These are phyloP conservation scores for Vidua macroura DNA, from an alignment of 2,113 vertebrate genomes.

Conservation along the genomic window DNA sequence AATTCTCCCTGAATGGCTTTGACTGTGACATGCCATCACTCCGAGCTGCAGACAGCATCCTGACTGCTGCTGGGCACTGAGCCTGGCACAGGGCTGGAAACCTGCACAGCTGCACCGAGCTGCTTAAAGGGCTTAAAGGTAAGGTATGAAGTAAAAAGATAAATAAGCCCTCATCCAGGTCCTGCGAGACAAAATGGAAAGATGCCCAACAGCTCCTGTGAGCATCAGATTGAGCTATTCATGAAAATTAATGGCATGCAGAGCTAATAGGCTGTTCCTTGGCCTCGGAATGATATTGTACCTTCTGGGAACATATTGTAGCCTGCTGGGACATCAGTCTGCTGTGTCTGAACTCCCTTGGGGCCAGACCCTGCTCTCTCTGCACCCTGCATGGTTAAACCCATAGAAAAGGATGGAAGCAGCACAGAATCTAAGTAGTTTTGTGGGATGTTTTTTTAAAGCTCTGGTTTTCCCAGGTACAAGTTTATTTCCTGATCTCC, in stretches of 20 bases:
- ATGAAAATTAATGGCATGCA: constrained; percentile 52
- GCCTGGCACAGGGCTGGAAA: not conserved
- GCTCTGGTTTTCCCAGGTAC: not conserved
- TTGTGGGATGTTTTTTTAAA: not conserved
- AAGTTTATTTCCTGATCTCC: not conserved
- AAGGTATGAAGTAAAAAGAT: not conserved
- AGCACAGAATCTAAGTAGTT: not conserved
- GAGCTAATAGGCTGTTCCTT: constrained; percentile 57
- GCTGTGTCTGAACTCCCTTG: constrained; percentile 11
- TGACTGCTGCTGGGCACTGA: not conserved
- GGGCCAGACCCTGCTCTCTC: not conserved
- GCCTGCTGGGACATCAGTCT: constrained; percentile 49
- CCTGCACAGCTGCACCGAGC: not conserved
- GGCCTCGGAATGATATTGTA: constrained; percentile 4
- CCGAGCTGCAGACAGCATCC: not conserved
- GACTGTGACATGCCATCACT: not conserved
- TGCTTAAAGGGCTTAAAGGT: not conserved
- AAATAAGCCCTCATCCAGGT: constrained; percentile 15
- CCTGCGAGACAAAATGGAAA: constrained; percentile 37
- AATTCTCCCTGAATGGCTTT: constrained; percentile 14
- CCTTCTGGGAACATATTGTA: constrained; percentile 51
- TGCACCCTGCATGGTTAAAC: not conserved
- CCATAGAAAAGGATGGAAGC: not conserved
- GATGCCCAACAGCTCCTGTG: constrained; percentile 26
- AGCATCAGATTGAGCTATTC: constrained; percentile 15